Percentiles rank a stretch among this genome's conserved stretches.
These are phyloP conservation scores for Peucedramus taeniatus DNA, from an alignment of 2,113 vertebrate species.

Conservation along the genomic window DNA sequence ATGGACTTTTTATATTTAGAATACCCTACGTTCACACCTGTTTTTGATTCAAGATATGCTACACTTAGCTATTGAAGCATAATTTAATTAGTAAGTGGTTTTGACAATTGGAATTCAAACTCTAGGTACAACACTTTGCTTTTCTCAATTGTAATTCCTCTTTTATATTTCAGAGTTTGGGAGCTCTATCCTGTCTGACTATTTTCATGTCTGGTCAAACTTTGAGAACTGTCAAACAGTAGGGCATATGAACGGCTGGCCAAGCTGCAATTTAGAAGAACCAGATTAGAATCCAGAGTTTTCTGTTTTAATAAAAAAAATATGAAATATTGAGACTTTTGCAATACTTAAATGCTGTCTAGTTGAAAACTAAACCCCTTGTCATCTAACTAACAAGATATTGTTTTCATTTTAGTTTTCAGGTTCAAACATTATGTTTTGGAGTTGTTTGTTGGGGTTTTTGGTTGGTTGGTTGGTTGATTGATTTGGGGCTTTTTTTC, in stretches of 20 bases:
- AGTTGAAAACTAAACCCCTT: neutral
- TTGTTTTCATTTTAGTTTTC: neutral
- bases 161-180: neutral
- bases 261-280: neutral
- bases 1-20: neutral
- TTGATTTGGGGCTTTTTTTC: neutral
- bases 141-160: neutral
- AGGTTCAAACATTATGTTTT: neutral
- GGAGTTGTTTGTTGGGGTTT: fast-evolving
- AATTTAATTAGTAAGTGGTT: neutral
- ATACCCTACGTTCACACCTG: neutral
- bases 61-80: neutral
- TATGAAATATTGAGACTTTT: neutral
- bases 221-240: neutral
- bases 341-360: neutral
- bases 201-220: neutral
- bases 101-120: neutral
- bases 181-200: neutral
- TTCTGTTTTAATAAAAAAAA: neutral
- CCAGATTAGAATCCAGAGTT: neutral
- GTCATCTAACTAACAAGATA: neutral
- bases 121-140: neutral
- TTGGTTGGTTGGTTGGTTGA: neutral
- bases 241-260: neutral
- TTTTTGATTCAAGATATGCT: neutral